These are phyloP conservation scores for Eucriotettix oculatus DNA, from an alignment of 2,888 invertebrate species.

Conservation along the genomic window DNA sequence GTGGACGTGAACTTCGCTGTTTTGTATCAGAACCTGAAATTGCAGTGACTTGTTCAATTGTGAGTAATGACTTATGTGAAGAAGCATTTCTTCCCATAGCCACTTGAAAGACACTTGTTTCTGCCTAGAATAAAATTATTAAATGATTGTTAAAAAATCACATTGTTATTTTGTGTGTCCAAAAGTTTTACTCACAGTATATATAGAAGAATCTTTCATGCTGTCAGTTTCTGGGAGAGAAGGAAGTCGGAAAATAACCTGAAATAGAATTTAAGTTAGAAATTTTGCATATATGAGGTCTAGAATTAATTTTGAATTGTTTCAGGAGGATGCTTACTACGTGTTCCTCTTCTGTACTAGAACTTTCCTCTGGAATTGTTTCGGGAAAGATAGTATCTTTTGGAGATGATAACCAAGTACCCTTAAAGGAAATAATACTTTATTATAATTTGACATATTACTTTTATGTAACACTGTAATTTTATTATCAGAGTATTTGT, in stretches of 20 bases:
- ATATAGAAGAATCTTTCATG: constrained; percentile 59
- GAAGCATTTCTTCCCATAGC: constrained; percentile 32
- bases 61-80: constrained; percentile 29
- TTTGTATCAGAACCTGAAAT: constrained; percentile 27
- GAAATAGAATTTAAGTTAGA: constrained; percentile 13
- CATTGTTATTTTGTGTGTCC: neutral
- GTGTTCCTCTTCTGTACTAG: constrained; percentile 82
- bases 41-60: constrained; percentile 30
- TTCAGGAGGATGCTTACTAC: constrained; percentile 36
- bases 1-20: constrained; percentile 22
- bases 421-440: constrained; percentile 28
- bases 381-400: constrained; percentile 81
- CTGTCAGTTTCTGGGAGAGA: constrained; percentile 55
- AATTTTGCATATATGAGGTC: neutral
- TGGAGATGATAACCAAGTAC: constrained; percentile 65
- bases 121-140: constrained; percentile 33
- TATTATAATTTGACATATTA: constrained; percentile 10
- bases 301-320: no score
- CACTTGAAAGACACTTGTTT: constrained; percentile 60
- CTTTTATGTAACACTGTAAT: neutral
- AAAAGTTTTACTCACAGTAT: constrained; percentile 39
- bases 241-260: constrained; percentile 70
- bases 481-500: no score
- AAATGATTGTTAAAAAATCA: neutral
- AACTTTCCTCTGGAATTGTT: constrained; percentile 85